Base-by-base conservation (phyloP, 2,113 vertebrate species). In the Thymallus thymallus region DNA sequence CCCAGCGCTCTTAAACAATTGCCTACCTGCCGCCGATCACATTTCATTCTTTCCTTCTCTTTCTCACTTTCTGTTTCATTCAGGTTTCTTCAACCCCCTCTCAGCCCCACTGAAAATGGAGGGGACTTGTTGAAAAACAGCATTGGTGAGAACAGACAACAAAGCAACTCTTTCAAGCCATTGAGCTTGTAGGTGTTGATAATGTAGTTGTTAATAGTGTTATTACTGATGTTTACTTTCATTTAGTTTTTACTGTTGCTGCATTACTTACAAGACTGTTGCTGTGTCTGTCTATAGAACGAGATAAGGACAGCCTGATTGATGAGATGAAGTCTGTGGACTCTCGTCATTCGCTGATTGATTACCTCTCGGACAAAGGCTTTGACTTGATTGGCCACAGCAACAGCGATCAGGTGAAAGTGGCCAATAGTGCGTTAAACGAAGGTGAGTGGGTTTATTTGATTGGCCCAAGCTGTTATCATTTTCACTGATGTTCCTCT, bases 81-180 rank as follows among this genome's bases (percentile, higher is more conserved):
- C 45, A 46, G 72, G 29, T 66, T 13, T 51, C 48, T 60, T 72
- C 83, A 91, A 20, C 71, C 61, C 73, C 89, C 72, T 68, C 82
- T 90, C 70, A 92, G 88, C 74, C 91, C 86, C 1, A 85, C 80
- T 3, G 92, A 93, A 77, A 93, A 93, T 29, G 92, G 91, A 55
- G 61, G 74, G 62, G 60, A 74, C 2, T 6, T 51, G 0, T 80
- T 91, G 61, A 93, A 90, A 80, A 84, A 64, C 77, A 83, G 26
- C 73, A 68, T 63, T n/a, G 89, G 91, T 92, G 81, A 91, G 89
- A 68, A 2, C 0, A 9, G 60, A 14, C 18, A 73, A 68, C 58
- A 60, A 26, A 14, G 13, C 6, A n/a, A 4, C 48, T 51, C 16
- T 14, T 51, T 16, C 16, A 18, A 18, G 14, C 13, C 48, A 51